Evolutionary conservation across 2,797 vertebrate genomes (phyloP), one percentile per base, ranked within the genome.

Genomic region (Channa striata): DNA sequence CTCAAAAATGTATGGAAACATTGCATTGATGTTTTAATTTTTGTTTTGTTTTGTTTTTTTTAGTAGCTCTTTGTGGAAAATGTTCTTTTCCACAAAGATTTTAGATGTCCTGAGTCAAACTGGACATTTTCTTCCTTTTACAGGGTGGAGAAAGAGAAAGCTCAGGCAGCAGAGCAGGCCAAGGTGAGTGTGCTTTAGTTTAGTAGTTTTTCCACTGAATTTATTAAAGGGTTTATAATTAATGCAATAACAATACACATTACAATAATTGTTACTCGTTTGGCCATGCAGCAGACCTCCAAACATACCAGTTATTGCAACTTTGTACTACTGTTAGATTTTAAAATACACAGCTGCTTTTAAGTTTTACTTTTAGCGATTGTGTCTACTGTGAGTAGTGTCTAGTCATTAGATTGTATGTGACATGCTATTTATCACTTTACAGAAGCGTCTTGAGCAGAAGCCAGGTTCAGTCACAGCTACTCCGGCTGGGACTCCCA

Each of bases 81-180:
- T 30, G 25, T 30, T 4, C 25, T 30, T 30, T 7, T 30, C 11
- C 30, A 12, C 13, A 34, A 8, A 13, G 2, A 6, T 57, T 44
- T 11, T n/a, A n/a, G n/a, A n/a, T n/a, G n/a, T n/a, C n/a, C n/a
- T n/a, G n/a, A n/a, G n/a, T n/a, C n/a, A n/a, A n/a, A n/a, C n/a
- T n/a, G n/a, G n/a, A n/a, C n/a, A n/a, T n/a, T n/a, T 23, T 57
- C 36, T 77, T 25, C 46, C 1, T 74, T 67, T 74, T 81, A 65
- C 91, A 99, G 98, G 91, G 96, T 99, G 86, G 98, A 99, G 92
- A 98, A 97, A 80, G 98, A 99, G 92, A 99, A 99, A 90, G 96
- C 95, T 60, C 97, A 98, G 87, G 96, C 97, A 58, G 97, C 94
- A 72, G 97, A 99, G 77, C 97, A 98, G 92, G 95, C 96, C 73